phyloP scores from a whole-genome alignment of 2,797 vertebrate species.

The Valencia hispanica region DNA sequence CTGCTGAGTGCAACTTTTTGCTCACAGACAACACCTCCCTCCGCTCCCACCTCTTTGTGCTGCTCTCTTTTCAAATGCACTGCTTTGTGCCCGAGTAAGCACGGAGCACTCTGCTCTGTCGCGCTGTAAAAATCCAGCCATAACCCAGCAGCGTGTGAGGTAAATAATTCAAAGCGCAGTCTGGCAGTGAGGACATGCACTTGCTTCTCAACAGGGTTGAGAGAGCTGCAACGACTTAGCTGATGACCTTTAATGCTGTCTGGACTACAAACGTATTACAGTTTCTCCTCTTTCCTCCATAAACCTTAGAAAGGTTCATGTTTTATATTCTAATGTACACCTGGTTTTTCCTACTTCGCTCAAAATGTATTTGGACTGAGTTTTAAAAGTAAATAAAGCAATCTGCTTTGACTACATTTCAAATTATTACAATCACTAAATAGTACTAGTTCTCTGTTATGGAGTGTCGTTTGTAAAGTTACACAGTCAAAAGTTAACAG shows the following conservation, averaged over 20 bases:
- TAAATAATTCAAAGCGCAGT: constrained; percentile 80
- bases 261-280: constrained; percentile 26
- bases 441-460: neutral
- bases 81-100: constrained; percentile 57
- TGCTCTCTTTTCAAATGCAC: constrained; percentile 31
- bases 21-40: constrained; percentile 37
- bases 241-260: constrained; percentile 47
- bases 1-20: constrained; percentile 53
- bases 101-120: constrained; percentile 52
- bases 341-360: neutral
- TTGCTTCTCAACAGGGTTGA: constrained; percentile 68
- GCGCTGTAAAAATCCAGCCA: constrained; percentile 68
- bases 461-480: no score
- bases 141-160: constrained; percentile 58
- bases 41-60: constrained; percentile 36
- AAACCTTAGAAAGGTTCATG: constrained; percentile 6
- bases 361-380: neutral
- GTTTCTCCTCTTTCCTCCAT: neutral
- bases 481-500: no score
- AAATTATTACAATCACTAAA: neutral
- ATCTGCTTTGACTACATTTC: neutral
- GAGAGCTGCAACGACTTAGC: constrained; percentile 63
- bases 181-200: constrained; percentile 63
- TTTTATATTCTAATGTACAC: neutral
- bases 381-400: neutral